Base-by-base conservation (phyloP, 2,888 invertebrate species). In the Maniola hyperantus region DNA sequence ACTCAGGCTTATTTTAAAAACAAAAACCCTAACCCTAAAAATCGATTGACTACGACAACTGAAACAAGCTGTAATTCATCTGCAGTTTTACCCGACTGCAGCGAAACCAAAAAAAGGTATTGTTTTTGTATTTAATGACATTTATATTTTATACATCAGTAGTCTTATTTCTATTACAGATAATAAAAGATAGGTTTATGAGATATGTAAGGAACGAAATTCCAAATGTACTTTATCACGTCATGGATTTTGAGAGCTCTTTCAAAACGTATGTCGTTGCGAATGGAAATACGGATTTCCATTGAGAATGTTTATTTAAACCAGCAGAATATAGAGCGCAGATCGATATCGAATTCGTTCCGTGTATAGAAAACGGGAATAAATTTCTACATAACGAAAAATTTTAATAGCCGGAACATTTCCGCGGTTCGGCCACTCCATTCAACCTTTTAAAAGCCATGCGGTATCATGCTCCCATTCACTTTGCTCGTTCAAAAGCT, bases 321-420 rank as follows among this genome's bases (percentile, higher is more conserved):
- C 33, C 51, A 54, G 36, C 10, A 20, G 50, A 54, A 54, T 10
- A 34, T 34, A 59, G n/a, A 44, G 20, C 26, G 46, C 15, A 33
- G 26, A 26, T 46, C 20, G 36, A 50, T 36, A 20, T 50, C 18
- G 50, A 36, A 60, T 60, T 36, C 4, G 20, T 5, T 46, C 18
- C 34, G 8, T 60, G 15, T 36, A 50, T 48, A 36, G 18, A 18
- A 18, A 48, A 39, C 20, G 13, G 20, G 36, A 15, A 36, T 60
- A 50, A 36, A 60, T 18, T 2, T 26, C 26, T 26, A 60, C 11
- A 18, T 39, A 7, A 20, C 26, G 48, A 18, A 62, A 62, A n/a
- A 15, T 64, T 66, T 51, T 61, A 70, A 68, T 51, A 62, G 46
- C 61, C 44, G 44, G 11, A 61, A 65, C 60, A 64, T 64, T 65